Evolutionary conservation across 2,797 vertebrate species (phyloP).

Genomic region (Kryptopterus vitreolus): DNA sequence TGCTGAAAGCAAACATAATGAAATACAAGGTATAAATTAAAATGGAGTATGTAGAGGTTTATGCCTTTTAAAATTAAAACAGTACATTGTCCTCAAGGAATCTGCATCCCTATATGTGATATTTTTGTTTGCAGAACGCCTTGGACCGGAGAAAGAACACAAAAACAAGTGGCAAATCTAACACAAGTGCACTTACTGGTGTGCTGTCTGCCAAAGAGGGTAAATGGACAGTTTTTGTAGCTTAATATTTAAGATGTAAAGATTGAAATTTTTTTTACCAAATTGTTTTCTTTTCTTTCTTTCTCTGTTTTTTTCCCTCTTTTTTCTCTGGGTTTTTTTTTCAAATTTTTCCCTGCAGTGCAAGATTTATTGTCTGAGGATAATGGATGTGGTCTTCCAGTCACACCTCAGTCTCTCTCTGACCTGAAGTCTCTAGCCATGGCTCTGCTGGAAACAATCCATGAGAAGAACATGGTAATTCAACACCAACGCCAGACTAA

Average conservation of each 20-base stretch:
- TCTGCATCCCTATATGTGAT: neutral
- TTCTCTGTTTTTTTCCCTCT: slow-evolving; percentile 56
- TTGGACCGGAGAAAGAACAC: slow-evolving; percentile 81
- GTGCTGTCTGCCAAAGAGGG: slow-evolving; percentile 85
- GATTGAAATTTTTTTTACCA: neutral
- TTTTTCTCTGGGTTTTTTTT: no score
- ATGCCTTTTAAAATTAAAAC: neutral
- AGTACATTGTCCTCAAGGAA: neutral
- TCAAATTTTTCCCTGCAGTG: slow-evolving; percentile 49
- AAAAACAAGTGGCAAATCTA: slow-evolving; percentile 72
- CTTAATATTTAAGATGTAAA: neutral
- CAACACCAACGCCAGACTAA: slow-evolving; percentile 87
- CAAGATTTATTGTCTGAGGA: slow-evolving; percentile 70
- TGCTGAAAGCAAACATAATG: slow-evolving; percentile 81
- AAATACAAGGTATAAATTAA: slow-evolving; percentile 81
- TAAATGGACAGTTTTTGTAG: slow-evolving; percentile 52
- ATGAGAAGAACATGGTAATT: slow-evolving; percentile 86
- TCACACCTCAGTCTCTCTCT: slow-evolving; percentile 82
- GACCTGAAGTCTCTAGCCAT: slow-evolving; percentile 86
- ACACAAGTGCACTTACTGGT: slow-evolving; percentile 78
- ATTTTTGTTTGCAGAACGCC: slow-evolving; percentile 70
- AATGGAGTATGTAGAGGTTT: neutral
- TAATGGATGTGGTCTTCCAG: slow-evolving; percentile 81
- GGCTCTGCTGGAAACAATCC: slow-evolving; percentile 84
- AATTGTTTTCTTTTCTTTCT: neutral